Evolutionary conservation across 1,140 invertebrate genomes (phyloP).

Genomic region (Ips typographus): DNA sequence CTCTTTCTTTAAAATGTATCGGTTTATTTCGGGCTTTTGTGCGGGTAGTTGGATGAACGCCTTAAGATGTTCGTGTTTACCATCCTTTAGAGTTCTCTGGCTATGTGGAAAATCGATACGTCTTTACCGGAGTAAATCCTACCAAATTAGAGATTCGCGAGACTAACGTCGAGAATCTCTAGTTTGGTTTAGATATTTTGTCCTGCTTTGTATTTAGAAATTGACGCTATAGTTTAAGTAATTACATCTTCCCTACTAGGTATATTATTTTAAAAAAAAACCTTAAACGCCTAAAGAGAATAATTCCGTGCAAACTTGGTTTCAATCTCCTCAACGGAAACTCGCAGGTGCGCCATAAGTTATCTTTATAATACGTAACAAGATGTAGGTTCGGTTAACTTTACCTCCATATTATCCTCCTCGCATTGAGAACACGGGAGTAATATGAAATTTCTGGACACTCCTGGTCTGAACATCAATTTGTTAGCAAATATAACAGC

Average conservation of each 20-base stretch:
- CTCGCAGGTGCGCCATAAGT: constrained; percentile 4
- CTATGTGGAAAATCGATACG: constrained; percentile 18
- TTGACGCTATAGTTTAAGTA: neutral
- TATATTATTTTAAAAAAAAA: too few relatives aligned
- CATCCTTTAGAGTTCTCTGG: constrained; percentile 13
- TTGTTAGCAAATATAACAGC: constrained; percentile 74
- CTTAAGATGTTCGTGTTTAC: constrained; percentile 19
- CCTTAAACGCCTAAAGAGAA: neutral
- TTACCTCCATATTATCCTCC: constrained; percentile 65
- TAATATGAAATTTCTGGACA: constrained; percentile 80
- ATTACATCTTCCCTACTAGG: too few relatives aligned
- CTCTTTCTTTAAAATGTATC: constrained; percentile 22
- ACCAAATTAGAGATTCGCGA: constrained; percentile 12
- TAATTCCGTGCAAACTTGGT: constrained; percentile 5
- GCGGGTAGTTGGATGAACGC: constrained; percentile 13
- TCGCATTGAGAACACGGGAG: constrained; percentile 78
- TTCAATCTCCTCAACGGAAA: constrained; percentile 12
- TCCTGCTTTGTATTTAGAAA: constrained; percentile 4
- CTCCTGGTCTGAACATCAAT: constrained; percentile 79
- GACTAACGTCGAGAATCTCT: constrained; percentile 12
- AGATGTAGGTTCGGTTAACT: constrained; percentile 30
- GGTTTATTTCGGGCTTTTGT: constrained; percentile 15
- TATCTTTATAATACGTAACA: constrained; percentile 13
- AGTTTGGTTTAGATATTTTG: constrained; percentile 4
- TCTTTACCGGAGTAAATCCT: constrained; percentile 15